Percentiles rank a stretch among this genome's conserved stretches.
phyloP scores from a whole-genome alignment of 2,113 vertebrate genomes.

The Leiothrix lutea region DNA sequence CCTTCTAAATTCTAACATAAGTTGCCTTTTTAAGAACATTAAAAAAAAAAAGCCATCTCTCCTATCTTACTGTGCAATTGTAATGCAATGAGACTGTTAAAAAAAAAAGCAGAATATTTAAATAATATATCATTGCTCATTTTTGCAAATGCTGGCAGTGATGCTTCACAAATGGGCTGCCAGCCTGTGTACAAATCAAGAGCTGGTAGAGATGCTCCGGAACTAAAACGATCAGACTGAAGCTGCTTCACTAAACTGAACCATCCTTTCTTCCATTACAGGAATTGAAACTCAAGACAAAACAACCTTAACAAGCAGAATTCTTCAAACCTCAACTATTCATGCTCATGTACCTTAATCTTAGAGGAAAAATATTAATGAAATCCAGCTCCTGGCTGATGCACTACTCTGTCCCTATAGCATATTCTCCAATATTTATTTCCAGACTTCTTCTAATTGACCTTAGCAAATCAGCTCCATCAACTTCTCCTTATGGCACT shows the following conservation, averaged over 20 bases:
- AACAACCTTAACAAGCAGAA: background rate
- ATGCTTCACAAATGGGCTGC: background rate
- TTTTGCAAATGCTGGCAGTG: background rate
- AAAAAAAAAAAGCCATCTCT: background rate
- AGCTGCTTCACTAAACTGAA: background rate
- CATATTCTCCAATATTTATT: background rate
- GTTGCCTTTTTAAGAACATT: background rate
- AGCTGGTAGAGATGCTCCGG: background rate
- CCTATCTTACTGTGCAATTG: background rate
- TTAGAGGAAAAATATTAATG: background rate
- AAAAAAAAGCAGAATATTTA: background rate
- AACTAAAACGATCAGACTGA: background rate
- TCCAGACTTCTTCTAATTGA: background rate
- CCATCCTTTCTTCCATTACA: background rate
- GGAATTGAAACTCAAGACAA: background rate
- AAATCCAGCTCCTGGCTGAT: background rate
- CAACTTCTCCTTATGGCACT: background rate
- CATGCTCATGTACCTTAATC: background rate
- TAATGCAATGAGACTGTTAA: background rate
- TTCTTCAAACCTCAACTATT: background rate
- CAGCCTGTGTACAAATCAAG: background rate
- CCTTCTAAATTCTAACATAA: background rate
- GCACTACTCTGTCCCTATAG: background rate
- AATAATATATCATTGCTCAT: background rate
- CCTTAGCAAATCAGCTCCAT: background rate